Evolutionary conservation across 2,113 vertebrate species (phyloP).

Genomic region (Tor tambroides): DNA sequence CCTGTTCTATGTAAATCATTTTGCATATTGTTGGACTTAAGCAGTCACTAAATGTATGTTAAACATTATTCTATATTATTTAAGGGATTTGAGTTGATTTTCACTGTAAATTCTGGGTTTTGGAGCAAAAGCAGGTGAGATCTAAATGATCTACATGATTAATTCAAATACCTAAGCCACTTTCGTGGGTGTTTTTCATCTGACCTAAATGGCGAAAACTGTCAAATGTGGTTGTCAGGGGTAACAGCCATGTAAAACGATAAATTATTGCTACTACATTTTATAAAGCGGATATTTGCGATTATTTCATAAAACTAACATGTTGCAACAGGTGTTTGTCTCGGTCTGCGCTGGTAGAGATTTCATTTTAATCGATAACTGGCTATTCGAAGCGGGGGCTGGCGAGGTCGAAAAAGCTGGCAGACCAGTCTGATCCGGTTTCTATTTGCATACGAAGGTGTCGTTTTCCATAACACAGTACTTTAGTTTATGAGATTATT

Average conservation of each 20-base stretch:
- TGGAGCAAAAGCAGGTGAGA: neutral
- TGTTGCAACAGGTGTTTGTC: conserved; percentile 33
- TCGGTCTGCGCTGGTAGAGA: neutral
- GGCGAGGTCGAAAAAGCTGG: neutral
- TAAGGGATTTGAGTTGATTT: neutral
- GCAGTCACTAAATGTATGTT: neutral
- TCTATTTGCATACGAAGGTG: neutral
- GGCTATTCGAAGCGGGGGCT: neutral
- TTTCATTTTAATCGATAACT: conserved; percentile 12
- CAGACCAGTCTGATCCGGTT: conserved; percentile 2
- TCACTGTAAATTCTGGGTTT: neutral
- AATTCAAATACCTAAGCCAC: neutral
- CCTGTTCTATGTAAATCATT: neutral
- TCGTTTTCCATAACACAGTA: conserved; percentile 17
- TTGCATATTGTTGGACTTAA: neutral
- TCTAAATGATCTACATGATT: neutral
- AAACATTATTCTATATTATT: neutral
- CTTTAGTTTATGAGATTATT: conserved; percentile 3
- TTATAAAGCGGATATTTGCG: neutral
- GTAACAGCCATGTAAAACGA: neutral
- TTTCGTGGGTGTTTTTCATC: neutral
- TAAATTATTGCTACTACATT: neutral
- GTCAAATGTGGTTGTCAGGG: neutral
- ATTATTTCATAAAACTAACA: neutral
- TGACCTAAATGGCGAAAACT: neutral